Base-by-base conservation (phyloP, 30 jellyfish, hydroid and myxozoan genomes). In the Aurelia aurita complex sp. Pacific region DNA sequence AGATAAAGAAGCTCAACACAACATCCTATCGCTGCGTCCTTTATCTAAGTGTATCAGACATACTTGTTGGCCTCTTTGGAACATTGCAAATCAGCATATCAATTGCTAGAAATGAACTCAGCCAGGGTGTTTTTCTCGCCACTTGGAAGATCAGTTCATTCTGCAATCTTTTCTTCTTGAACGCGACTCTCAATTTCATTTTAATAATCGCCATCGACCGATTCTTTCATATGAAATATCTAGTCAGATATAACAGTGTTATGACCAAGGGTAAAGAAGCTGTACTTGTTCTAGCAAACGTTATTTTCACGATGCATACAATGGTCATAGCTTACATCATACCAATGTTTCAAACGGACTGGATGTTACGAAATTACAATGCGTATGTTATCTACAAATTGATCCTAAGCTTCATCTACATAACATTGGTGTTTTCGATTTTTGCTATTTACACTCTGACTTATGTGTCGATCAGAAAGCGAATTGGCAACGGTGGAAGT, bases 201-300 rank as follows among this genome's bases (percentile, higher is more conserved):
- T n/a, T 81, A 36, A 40, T 67, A 4, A 81, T 81, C 12, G 68
- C 90, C 4, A 6, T 81, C 1, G 90, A 81, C 18, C 90, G 90
- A 19, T 68, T 81, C 40, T 50, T 67, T 51, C 90, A 81, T 74
- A 81, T 81, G 90, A 67, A 70, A 57, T 81, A 64, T 46, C 33
- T 67, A 60, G 5, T 15, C 40, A 43, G 76, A 17, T 81, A 81
- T 54, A 13, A 51, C 29, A 67, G 35, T 17, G 17, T 81, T 10
- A 81, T 81, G 90, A 66, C 90, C 51, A 50, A 81, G 23, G 10
- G 38, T 1, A 16, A 73, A 18, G 90, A 72, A 19, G 38, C 53
- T 6, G 67, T 40, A 16, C 63, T 68, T 10, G 61, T 81, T 10
- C 1, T 46, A 5, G 33, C 55, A 8, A 68, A 50, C 19, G 35